Base-by-base conservation (phyloP, 2,888 invertebrate species). In the Drosophila cognata region DNA sequence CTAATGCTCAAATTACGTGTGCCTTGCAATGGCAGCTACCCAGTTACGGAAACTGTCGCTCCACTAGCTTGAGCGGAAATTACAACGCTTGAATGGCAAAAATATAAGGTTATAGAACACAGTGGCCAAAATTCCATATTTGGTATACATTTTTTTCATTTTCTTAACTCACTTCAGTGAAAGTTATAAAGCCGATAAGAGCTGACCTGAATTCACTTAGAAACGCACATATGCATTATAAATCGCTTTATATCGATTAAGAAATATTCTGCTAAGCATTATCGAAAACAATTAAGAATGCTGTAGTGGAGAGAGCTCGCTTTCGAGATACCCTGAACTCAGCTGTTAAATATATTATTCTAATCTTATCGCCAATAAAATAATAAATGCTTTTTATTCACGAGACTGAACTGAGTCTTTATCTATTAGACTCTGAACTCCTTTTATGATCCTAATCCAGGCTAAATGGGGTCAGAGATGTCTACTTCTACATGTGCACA, bases 1-100 rank as follows among this genome's bases (percentile, higher is more conserved):
- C 72, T 81, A 84, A 82, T 87, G 77, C 77, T 81, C 74, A 74
- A 89, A 88, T 88, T 82, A 81, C 85, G 79, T 85, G 80, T 81
- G 82, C 83, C 72, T 64, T 71, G 79, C 84, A 74, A 58, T 75
- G 83, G 68, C 82, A 79, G 84, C 63, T 73, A 50, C 67, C 70
- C 71, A 74, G 67, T 63, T 78, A 57, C 76, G 85, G 89, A 87
- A 87, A 72, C 80, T 80, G 85, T 84, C 85, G 72, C 87, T 81
- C 74, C 71, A 74, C 78, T 71, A 89, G 79, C 77, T 88, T 82
- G 77, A 82, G 72, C 88, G 92, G 91, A 92, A 92, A 92, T 92
- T 91, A 89, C 90, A 90, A 73, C 83, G 83, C 84, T 91, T 91
- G 84, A 91, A 91, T 81, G 85, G 76, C 31, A 57, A 87, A 91